Conservation (phyloP, 2,888 invertebrate species). For the Heliconius ismenius region DNA sequence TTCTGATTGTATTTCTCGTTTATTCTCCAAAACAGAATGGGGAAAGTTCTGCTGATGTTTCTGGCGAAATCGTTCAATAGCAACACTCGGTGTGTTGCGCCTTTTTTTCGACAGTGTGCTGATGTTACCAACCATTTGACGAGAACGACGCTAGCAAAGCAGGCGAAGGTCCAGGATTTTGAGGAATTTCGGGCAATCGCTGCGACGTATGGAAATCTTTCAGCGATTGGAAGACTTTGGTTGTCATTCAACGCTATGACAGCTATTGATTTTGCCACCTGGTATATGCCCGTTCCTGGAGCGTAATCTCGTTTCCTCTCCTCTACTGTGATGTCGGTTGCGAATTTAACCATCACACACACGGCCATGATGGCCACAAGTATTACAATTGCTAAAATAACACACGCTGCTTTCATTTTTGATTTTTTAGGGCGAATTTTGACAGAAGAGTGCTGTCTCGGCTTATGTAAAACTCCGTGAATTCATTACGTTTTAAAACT, state of each 20-base stretch:
- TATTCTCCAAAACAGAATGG: conserved; percentile 64
- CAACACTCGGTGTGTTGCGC: conserved; percentile 60
- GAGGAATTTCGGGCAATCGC: conserved; percentile 63
- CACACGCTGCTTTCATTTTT: conserved; percentile 66
- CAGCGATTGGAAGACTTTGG: conserved; percentile 42
- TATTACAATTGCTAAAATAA: conserved; percentile 61
- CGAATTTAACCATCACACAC: conserved; percentile 74
- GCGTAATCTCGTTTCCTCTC: conserved; percentile 55
- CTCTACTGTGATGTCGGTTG: conserved; percentile 66
- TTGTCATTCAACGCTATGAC: conserved; percentile 60
- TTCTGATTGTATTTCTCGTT: conserved; percentile 63
- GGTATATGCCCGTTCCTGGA: conserved; percentile 50
- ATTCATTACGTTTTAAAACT: background rate
- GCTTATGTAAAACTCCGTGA: background rate
- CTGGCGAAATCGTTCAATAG: conserved; percentile 61
- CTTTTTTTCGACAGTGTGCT: conserved; percentile 63
- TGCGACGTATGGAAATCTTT: conserved; percentile 61
- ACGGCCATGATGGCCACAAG: conserved; percentile 66
- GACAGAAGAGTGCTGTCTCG: conserved; percentile 15
- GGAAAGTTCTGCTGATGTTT: conserved; percentile 62
- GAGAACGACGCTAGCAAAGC: conserved; percentile 67
- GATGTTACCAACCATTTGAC: conserved; percentile 68
- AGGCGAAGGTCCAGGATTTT: conserved; percentile 60
- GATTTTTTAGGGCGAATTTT: background rate
- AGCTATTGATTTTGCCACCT: conserved; percentile 57